Percentiles rank a stretch among this genome's conserved stretches.
Evolutionary conservation across 1,140 invertebrate species (phyloP).

Genomic region (Dufourea novaeangliae): DNA sequence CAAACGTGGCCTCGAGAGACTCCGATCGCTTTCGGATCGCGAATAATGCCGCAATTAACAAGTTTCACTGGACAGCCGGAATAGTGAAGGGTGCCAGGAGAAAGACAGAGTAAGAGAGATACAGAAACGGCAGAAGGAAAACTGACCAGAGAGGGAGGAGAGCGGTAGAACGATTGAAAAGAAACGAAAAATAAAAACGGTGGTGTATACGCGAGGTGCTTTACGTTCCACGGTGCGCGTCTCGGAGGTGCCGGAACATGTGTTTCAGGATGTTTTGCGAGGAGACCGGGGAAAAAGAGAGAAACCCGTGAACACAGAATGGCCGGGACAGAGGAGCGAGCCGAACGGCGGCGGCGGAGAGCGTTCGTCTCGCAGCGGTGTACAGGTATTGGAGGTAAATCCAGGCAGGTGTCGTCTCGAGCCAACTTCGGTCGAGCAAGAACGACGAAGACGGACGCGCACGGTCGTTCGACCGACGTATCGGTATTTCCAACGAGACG

Average conservation of each 20-base stretch:
- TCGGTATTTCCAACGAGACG: slow-evolving; percentile 56
- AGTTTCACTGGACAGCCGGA: neutral
- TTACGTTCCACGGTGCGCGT: slow-evolving; percentile 52
- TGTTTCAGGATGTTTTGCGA: slow-evolving; percentile 64
- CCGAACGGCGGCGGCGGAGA: neutral
- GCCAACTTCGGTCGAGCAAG: slow-evolving; percentile 42
- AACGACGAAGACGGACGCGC: slow-evolving; percentile 45
- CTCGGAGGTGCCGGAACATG: slow-evolving; percentile 68
- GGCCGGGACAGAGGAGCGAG: neutral
- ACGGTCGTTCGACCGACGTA: slow-evolving; percentile 51
- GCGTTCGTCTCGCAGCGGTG: slow-evolving; percentile 20
- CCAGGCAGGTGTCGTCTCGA: slow-evolving; percentile 46
- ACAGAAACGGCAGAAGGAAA: neutral
- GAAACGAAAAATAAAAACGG: neutral
- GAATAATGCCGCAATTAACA: slow-evolving; percentile 34
- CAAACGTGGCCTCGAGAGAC: slow-evolving; percentile 13
- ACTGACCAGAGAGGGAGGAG: neutral
- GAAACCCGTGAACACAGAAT: slow-evolving; percentile 25
- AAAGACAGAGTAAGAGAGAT: neutral
- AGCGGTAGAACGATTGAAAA: too few species aligned
- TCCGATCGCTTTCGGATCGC: slow-evolving; percentile 44
- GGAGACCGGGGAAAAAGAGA: slow-evolving; percentile 36
- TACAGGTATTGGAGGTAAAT: slow-evolving; percentile 24
- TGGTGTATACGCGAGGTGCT: slow-evolving; percentile 31
- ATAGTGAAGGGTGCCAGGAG: neutral